phyloP scores from a whole-genome alignment of 2,797 vertebrate species.

The Furcifer pardalis region DNA sequence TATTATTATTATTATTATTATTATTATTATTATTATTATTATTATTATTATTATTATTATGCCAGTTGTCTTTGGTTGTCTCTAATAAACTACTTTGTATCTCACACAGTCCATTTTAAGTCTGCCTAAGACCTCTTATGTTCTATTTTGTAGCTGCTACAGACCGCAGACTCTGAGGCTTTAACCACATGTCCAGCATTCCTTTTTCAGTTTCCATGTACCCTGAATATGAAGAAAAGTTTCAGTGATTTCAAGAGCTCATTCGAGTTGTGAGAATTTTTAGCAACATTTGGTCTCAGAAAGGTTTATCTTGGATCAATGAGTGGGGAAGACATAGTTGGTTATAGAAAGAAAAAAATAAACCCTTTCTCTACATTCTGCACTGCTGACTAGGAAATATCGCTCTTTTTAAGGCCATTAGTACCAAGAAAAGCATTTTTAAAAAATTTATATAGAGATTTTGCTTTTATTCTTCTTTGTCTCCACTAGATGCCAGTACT shows the following conservation, averaged over 20 bases:
- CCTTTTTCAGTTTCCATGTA: background rate
- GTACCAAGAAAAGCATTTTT: background rate
- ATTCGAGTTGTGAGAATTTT: background rate
- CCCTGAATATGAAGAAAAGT: background rate
- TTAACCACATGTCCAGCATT: background rate
- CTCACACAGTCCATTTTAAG: too few relatives aligned
- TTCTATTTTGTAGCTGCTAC: background rate
- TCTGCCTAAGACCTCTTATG: background rate
- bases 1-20: too few relatives aligned
- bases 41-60: too few relatives aligned
- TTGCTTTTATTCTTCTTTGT: background rate
- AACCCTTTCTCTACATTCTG: background rate
- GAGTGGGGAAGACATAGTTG: too few relatives aligned
- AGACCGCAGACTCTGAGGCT: background rate
- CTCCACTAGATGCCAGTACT: conserved; percentile 58
- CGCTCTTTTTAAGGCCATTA: background rate
- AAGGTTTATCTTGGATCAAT: background rate
- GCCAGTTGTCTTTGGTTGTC: too few relatives aligned
- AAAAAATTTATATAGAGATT: background rate
- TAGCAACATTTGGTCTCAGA: too few relatives aligned
- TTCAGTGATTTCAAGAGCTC: background rate
- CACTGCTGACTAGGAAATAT: background rate
- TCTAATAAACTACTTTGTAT: too few relatives aligned
- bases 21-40: too few relatives aligned
- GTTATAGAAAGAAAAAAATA: background rate